Percentiles rank a stretch among this genome's conserved stretches.
Evolutionary conservation across 2,888 invertebrate genomes (phyloP).

Genomic region (Drosophila acutilabella): DNA sequence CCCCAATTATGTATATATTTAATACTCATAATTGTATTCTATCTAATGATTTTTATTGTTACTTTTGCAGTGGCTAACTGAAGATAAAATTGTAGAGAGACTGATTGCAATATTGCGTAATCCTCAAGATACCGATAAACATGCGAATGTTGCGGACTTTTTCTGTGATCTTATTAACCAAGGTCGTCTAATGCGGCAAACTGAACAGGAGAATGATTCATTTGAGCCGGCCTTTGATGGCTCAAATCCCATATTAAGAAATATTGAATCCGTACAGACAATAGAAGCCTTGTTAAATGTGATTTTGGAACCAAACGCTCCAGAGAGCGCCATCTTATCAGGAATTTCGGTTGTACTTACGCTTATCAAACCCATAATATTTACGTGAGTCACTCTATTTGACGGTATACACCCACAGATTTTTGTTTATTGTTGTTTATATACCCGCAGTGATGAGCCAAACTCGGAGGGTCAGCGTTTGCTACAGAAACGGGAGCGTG

Average conservation of each 20-base stretch:
- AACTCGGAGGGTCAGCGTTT: constrained; percentile 81
- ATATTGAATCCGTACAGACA: constrained; percentile 89
- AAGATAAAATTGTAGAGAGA: constrained; percentile 93
- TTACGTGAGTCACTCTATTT: constrained; percentile 64
- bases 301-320: constrained; percentile 89
- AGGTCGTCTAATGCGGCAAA: constrained; percentile 87
- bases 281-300: constrained; percentile 90
- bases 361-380: constrained; percentile 86
- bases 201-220: constrained; percentile 86
- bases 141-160: constrained; percentile 94
- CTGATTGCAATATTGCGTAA: constrained; percentile 89
- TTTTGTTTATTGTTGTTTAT: background rate
- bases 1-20: background rate
- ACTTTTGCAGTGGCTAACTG: constrained; percentile 93
- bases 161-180: constrained; percentile 93
- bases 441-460: constrained; percentile 81
- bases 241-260: constrained; percentile 89
- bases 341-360: constrained; percentile 92
- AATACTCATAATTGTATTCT: background rate
- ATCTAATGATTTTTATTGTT: constrained; percentile 53
- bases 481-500: constrained; percentile 85
- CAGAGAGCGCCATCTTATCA: constrained; percentile 91
- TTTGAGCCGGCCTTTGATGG: constrained; percentile 83
- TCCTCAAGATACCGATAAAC: constrained; percentile 90
- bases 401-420: constrained; percentile 6